Base-by-base conservation (phyloP, 1,140 invertebrate genomes). In the Scaptomyza montana region DNA sequence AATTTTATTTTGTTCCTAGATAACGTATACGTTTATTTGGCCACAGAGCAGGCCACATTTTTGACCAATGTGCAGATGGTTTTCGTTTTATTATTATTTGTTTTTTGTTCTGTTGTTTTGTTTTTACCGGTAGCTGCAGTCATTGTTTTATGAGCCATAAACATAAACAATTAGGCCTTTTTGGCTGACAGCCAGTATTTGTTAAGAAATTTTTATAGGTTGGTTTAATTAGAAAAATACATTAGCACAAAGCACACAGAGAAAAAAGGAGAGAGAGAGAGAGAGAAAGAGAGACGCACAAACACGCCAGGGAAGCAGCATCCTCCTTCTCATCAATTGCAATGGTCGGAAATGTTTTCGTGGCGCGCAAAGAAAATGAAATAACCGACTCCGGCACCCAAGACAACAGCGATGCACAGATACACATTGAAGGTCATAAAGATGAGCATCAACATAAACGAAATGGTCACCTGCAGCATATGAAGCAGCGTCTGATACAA, bases 371-470 rank as follows among this genome's bases (percentile, higher is more conserved):
- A 98, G 92, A 99, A 99, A 56, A 97, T 93, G 92, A 99, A 98
- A 92, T 98, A 99, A 2, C 98, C 98, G 7, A 96, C 92, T 0
- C 95, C 97, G 13, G 97, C 95, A 0, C 98, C 98, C 2, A 98
- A 80, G 0, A 98, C 95, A 13, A 99, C 95, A 0, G 97, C 96
- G 10, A 97, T 59, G 87, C 98, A 98, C 5, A 99, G 92, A 82
- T 82, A 87, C 6, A 86, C 75, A 25, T 87, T 86, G 50, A 98
- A 99, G 0, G 98, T 99, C 98, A 99, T 99, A 93, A 99, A 99
- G 62, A 99, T 96, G 92, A 99, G 93, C 98, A 99, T 99, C 19
- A 99, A 94, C 78, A 98, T 12, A 96, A 97, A 99, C 8, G 97
- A 97, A 36, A 98, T 92, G 2, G 96, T 94, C 33, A 99, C 95